These are phyloP conservation scores for Semicossyphus pulcher DNA, from an alignment of 2,113 vertebrate species.

Conservation along the genomic window DNA sequence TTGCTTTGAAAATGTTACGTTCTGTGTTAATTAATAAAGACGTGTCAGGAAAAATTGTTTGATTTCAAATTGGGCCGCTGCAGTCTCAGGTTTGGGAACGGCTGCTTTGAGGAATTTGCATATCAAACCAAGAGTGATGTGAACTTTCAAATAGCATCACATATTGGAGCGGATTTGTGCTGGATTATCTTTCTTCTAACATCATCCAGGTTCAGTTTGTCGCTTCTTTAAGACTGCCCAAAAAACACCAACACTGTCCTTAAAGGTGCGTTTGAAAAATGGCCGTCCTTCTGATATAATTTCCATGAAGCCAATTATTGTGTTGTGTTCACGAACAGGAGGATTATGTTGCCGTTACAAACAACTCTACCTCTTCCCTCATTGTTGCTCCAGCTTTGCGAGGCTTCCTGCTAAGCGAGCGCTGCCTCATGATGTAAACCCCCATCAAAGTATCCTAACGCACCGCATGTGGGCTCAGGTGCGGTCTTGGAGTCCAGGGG, in stretches of 20 bases:
- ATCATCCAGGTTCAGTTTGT: slow-evolving; percentile 5
- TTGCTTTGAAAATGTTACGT: no score
- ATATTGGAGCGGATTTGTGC: neutral
- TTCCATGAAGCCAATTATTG: neutral
- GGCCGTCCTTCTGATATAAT: neutral
- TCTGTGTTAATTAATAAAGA: slow-evolving; percentile 9
- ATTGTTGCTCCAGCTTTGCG: slow-evolving; percentile 18
- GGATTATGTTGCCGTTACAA: neutral
- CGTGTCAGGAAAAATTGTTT: no score
- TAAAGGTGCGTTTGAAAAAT: neutral
- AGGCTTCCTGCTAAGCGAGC: neutral
- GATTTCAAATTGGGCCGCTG: no score
- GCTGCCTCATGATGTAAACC: slow-evolving; percentile 5
- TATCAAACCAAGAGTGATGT: no score
- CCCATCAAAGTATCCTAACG: slow-evolving; percentile 39
- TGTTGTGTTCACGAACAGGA: slow-evolving; percentile 1
- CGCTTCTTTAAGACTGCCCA: neutral
- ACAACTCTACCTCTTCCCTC: neutral
- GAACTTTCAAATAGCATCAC: no score
- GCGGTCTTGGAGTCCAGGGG: slow-evolving; percentile 47
- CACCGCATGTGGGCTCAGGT: slow-evolving; percentile 51
- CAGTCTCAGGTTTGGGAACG: no score
- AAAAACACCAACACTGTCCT: neutral
- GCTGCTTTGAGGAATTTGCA: no score
- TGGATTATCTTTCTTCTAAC: neutral